phyloP scores from a whole-genome alignment of 2,113 vertebrate genomes.

The Tretioscincus oriximinensis region DNA sequence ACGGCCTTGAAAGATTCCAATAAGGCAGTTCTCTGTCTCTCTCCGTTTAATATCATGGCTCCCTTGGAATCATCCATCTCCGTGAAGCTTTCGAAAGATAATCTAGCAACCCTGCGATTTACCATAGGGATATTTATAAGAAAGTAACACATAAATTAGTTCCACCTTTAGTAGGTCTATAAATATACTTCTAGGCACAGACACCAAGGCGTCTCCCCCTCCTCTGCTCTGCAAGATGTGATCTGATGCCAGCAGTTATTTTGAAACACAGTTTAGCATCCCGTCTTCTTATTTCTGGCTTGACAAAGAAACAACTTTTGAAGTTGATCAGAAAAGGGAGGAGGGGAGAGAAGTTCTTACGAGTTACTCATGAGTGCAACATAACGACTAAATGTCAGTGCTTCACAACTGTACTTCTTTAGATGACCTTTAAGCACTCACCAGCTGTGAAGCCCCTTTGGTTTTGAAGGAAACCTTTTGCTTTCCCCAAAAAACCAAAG shows the following conservation, averaged over 20 bases:
- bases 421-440: not conserved
- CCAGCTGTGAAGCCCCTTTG: not conserved
- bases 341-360: too few species aligned
- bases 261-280: not conserved
- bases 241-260: not conserved
- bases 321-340: not conserved
- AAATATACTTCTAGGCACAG: slow-evolving; percentile 16
- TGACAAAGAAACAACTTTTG: not conserved
- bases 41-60: slow-evolving; percentile 36
- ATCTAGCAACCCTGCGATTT: slow-evolving; percentile 25
- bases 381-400: not conserved
- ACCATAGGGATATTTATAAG: slow-evolving; percentile 39
- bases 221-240: slow-evolving; percentile 10
- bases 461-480: not conserved
- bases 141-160: slow-evolving; percentile 35
- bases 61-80: slow-evolving; percentile 27
- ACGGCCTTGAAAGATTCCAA: slow-evolving; percentile 34
- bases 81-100: slow-evolving; percentile 19
- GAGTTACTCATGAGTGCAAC: not conserved
- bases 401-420: not conserved
- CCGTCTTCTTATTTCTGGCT: not conserved
- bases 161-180: slow-evolving; percentile 29
- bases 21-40: slow-evolving; percentile 29
- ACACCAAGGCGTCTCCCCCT: slow-evolving; percentile 7
- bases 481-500: not conserved